Percentiles rank a stretch among this genome's conserved stretches.
Conservation (phyloP, 2,113 vertebrate genomes). For the Scatophagus argus region DNA sequence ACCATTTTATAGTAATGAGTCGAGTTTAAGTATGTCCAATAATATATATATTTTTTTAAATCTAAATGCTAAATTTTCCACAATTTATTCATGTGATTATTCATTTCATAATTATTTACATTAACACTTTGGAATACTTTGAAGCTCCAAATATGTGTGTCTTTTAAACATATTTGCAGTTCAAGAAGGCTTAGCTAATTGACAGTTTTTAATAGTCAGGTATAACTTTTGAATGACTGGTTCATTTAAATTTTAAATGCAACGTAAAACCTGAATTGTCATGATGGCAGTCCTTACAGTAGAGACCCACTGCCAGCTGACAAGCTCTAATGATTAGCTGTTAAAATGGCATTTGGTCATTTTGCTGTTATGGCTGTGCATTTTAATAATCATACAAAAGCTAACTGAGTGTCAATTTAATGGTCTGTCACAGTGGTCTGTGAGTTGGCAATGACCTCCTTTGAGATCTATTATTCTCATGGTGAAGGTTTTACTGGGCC, state of each 20-base stretch:
- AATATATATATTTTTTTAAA: no score
- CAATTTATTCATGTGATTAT: background rate
- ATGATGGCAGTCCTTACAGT: slow-evolving; percentile 1
- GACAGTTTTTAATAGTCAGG: slow-evolving; percentile 19
- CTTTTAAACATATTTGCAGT: background rate
- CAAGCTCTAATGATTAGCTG: slow-evolving; percentile 39
- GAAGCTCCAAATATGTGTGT: no score
- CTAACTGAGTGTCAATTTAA: slow-evolving; percentile 55
- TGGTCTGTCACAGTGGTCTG: slow-evolving; percentile 12
- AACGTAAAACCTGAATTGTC: slow-evolving; percentile 45
- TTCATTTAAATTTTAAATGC: slow-evolving; percentile 48
- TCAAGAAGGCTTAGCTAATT: slow-evolving; percentile 22
- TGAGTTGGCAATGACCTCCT: slow-evolving; percentile 39
- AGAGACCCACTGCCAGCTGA: slow-evolving; percentile 22
- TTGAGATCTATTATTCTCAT: slow-evolving; percentile 59
- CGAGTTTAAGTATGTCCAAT: no score
- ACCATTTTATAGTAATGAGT: no score
- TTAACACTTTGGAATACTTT: background rate
- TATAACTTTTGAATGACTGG: slow-evolving; percentile 34
- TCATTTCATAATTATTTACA: background rate
- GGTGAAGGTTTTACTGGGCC: slow-evolving; percentile 33
- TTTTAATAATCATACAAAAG: slow-evolving; percentile 52
- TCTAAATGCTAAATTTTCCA: no score
- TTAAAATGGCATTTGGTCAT: slow-evolving; percentile 55
- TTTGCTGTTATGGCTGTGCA: slow-evolving; percentile 34